phyloP scores from a whole-genome alignment of 2,113 vertebrate species.

The Cololabis saira region DNA sequence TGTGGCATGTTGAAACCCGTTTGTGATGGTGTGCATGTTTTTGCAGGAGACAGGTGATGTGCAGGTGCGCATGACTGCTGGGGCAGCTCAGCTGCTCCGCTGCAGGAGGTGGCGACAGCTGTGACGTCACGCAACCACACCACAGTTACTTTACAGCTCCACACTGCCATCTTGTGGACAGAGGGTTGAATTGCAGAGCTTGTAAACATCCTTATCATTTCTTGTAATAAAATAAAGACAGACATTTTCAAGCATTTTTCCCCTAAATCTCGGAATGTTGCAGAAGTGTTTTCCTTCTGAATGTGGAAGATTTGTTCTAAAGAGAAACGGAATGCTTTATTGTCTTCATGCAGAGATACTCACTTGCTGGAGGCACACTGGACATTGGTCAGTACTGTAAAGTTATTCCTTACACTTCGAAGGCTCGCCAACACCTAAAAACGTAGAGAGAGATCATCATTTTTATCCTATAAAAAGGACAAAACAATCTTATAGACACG shows the following conservation, averaged over 20 bases:
- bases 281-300: too few species aligned
- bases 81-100: not conserved
- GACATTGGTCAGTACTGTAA: slow-evolving; percentile 93
- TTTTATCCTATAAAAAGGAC: not conserved
- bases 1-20: not conserved
- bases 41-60: not conserved
- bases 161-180: slow-evolving; percentile 38
- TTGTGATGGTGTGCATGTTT: not conserved
- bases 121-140: not conserved
- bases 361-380: slow-evolving; percentile 96
- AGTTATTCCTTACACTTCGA: slow-evolving; percentile 96
- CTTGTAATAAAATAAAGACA: too few species aligned
- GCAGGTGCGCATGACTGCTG: not conserved
- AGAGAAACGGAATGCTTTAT: not conserved
- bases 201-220: too few species aligned
- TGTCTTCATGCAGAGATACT: slow-evolving; percentile 52
- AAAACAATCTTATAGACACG: too few species aligned
- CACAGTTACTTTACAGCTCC: slow-evolving; percentile 16
- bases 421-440: slow-evolving; percentile 93
- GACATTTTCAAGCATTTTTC: too few species aligned
- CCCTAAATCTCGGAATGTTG: too few species aligned
- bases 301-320: too few species aligned
- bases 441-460: slow-evolving; percentile 11
- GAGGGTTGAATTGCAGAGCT: too few species aligned
- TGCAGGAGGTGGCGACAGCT: slow-evolving; percentile 6